Base-by-base conservation (phyloP, 2,113 vertebrate genomes). In the Corythoichthys intestinalis region DNA sequence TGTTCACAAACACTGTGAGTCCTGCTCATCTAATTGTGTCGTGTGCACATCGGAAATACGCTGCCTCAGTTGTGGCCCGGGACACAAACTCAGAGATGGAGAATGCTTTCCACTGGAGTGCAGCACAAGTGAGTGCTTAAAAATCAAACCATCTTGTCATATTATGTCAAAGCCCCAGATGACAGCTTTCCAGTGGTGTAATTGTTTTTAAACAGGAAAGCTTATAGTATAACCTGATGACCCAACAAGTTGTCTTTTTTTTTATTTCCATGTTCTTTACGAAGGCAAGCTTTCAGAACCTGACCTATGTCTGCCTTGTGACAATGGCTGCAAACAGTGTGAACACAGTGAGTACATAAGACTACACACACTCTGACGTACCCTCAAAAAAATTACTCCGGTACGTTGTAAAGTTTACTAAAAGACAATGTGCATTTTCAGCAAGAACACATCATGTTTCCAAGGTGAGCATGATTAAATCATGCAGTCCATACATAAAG, bases 301-400 rank as follows among this genome's bases (percentile, higher is more conserved):
- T 10, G 91, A 90, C 54, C 88, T 84, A 15, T 98, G 95, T 14
- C 6, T 94, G 53, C 75, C 86, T 28, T 99, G 96, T 86, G 91
- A 93, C 69, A 91, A 94, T 6, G 96, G 95, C 66, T 99, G 97
- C 66, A 84, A 90, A 73, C 89, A 84, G 4, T 98, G 96, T 79
- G 68, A 83, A 68, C 49, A 35, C 12, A 92, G 96, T 98, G 90
- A 88, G 93, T 91, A 70, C 70, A 11, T 34, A 4, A 46, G 11
- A 46, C 1, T 2, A 44, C 59, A 62, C 1, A n/a, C 58, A 44
- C 38, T 15, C 37, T n/a, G 2, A 58, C 12, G 11, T 8, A 57
- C 13, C 9, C 39, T n/a, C n/a, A 44, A 1, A 20, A 41, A 35
- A 4, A 17, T 17, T 17, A 28, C 20, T 28, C 20, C 20, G 20